These are phyloP conservation scores for Pseudomugil tenellus DNA, from an alignment of 2,797 vertebrate genomes.

Conservation along the genomic window DNA sequence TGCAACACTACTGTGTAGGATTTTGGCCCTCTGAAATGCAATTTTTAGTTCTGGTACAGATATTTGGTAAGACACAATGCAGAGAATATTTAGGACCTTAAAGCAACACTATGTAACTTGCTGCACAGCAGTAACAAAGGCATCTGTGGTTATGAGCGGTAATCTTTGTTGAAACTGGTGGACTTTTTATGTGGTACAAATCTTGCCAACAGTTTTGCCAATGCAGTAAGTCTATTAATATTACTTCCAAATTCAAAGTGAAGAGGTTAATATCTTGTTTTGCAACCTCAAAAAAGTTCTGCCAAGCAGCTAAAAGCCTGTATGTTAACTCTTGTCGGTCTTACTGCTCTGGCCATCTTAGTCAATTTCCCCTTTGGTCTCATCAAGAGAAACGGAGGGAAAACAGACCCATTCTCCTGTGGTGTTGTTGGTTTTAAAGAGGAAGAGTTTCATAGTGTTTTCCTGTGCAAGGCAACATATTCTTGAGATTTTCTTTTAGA, in stretches of 20 bases:
- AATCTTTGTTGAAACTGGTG: neutral
- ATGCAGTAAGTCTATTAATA: neutral
- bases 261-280: neutral
- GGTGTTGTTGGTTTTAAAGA: neutral
- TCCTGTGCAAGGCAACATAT: neutral
- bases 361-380: neutral
- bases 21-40: neutral
- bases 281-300: neutral
- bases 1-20: neutral
- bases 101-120: slow-evolving; percentile 5
- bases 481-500: neutral
- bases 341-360: neutral
- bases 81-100: neutral
- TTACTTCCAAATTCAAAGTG: neutral
- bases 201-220: neutral
- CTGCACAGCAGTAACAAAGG: neutral
- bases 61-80: neutral
- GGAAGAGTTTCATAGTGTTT: neutral
- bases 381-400: no score
- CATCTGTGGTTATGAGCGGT: neutral
- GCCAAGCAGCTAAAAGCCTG: neutral
- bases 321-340: neutral
- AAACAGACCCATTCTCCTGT: neutral
- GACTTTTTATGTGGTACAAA: neutral
- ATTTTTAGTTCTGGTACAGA: slow-evolving; percentile 3